Evolutionary conservation across 2,888 invertebrate species (phyloP).

Genomic region (Tiliacea aurago): DNA sequence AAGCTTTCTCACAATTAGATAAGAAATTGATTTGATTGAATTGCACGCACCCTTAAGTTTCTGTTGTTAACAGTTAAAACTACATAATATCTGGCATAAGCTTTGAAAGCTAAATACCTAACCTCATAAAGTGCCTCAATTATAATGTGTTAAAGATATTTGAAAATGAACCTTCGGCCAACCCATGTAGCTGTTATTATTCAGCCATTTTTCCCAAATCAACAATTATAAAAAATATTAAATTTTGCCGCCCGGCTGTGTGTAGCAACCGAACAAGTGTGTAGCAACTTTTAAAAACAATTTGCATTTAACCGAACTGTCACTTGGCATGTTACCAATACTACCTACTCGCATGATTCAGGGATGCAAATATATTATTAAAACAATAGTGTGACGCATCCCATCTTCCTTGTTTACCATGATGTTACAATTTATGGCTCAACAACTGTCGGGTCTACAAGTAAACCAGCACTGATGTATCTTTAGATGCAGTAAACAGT

Average conservation of each 20-base stretch:
- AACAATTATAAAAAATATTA: neutral
- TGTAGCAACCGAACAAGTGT: neutral
- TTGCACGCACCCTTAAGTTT: no score
- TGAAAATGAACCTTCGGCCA: no score
- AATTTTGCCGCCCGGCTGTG: neutral
- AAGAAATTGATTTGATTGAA: no score
- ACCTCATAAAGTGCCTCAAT: no score
- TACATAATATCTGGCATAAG: no score
- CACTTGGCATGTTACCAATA: conserved; percentile 59
- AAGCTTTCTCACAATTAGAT: no score
- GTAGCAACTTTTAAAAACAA: conserved; percentile 48
- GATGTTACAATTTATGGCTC: conserved; percentile 74
- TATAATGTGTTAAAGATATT: no score
- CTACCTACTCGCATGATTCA: conserved; percentile 66
- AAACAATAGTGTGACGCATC: conserved; percentile 80
- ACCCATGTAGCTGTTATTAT: no score
- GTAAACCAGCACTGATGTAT: conserved; percentile 54
- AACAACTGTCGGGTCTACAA: conserved; percentile 67
- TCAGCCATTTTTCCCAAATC: no score
- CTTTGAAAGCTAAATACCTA: no score
- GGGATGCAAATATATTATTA: conserved; percentile 71
- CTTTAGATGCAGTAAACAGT: conserved; percentile 60
- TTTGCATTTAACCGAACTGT: conserved; percentile 54
- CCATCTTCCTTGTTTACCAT: conserved; percentile 76
- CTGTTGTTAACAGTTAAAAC: no score